Conservation (phyloP, 2,888 invertebrate species). For the Byasa hedistus region DNA sequence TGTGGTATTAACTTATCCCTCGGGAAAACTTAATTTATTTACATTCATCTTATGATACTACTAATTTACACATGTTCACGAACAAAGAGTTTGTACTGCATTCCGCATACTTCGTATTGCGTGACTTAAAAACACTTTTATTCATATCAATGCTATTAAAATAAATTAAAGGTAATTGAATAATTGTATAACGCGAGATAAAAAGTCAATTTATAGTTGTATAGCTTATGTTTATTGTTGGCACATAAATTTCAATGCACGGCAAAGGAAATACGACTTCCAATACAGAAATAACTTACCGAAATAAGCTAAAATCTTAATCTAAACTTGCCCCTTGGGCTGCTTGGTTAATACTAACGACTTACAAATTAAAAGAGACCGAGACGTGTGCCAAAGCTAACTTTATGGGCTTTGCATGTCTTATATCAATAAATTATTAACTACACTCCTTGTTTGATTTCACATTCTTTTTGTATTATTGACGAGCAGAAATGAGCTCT, state of each 20-base stretch:
- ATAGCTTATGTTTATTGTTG: constrained; percentile 5
- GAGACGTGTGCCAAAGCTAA: constrained; percentile 76
- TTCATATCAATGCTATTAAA: constrained; percentile 18
- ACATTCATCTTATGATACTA: constrained; percentile 19
- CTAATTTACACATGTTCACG: constrained; percentile 7
- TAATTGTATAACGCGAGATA: constrained; percentile 19
- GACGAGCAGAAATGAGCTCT: constrained; percentile 63
- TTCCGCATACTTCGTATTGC: constrained; percentile 12
- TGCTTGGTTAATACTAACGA: constrained; percentile 69
- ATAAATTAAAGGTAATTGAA: constrained; percentile 17
- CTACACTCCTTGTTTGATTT: constrained; percentile 76
- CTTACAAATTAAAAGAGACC: constrained; percentile 78
- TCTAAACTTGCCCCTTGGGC: constrained; percentile 53
- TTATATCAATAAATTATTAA: constrained; percentile 80
- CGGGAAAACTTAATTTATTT: constrained; percentile 49
- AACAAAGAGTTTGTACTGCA: constrained; percentile 7
- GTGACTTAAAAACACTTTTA: constrained; percentile 15
- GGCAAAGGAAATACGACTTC: constrained; percentile 46
- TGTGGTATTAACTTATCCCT: constrained; percentile 60
- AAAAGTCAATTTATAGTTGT: constrained; percentile 21
- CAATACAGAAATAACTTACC: constrained; percentile 47
- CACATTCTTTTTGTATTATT: constrained; percentile 62
- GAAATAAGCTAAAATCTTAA: constrained; percentile 61
- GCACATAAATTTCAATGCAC: constrained; percentile 46
- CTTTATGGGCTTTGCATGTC: constrained; percentile 80